Base-by-base conservation (phyloP, 2,797 vertebrate species). In the Silurus aristotelis region DNA sequence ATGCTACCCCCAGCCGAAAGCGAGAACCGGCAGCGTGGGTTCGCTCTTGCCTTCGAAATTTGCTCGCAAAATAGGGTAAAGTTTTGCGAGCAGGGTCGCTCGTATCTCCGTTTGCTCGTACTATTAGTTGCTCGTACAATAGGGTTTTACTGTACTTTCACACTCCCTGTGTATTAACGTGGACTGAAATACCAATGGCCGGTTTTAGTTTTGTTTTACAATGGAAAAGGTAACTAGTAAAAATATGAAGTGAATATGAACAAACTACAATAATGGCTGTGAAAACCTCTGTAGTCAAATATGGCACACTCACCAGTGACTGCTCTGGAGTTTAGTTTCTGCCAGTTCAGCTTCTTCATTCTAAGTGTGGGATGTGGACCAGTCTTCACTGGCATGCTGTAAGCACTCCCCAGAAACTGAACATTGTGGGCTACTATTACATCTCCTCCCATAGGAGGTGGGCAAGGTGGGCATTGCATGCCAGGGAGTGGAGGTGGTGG, bases 331-430 rank as follows among this genome's bases (percentile, higher is more conserved):
- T 95, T 95, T n/a, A 99, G 93, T 89, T 99, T 99, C 94, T 99
- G 98, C 98, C 98, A 99, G 93, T 99, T 99, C 55, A 99, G 95
- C 86, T 99, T 99, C 89, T 99, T 99, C 98, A 99, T 99, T 91
- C 97, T 95, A 87, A 97, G 84, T 0, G 97, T 96, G 58, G 98
- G 98, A 0, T 91, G 95, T 73, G 95, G 95, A 84, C 92, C 89
- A 0, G 89, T 75, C 87, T 93, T 96, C 85, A 13, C 80, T 5
- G 92, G 88, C 20, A 92, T 89, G 20, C 87, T 66, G 79, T 89
- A 85, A 46, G 71, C 82, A 0, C 60, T 91, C 2, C 95, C 96
- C 58, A 97, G 91, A 46, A 87, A 13, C 43, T 92, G 90, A 88
- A 90, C 91, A 10, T 89, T 94, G 3, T 94, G 94, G 71, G 96